These are phyloP conservation scores for Sus cebifrons DNA, from an alignment of 2,797 vertebrate genomes.

Conservation along the genomic window DNA sequence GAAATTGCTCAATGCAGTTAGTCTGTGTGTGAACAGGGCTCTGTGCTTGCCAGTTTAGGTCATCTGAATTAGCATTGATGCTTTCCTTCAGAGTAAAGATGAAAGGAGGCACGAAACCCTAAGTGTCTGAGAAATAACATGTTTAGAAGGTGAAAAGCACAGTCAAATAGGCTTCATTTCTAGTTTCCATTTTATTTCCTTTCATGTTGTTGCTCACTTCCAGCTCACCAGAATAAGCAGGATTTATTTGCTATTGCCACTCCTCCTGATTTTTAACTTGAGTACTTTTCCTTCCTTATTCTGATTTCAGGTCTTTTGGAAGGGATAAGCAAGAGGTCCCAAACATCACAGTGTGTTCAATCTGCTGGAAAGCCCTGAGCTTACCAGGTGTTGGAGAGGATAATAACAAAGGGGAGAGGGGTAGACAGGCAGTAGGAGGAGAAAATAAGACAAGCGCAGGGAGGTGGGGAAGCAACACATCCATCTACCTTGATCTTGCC, in stretches of 20 bases:
- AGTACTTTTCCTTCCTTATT: background rate
- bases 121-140: background rate
- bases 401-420: background rate
- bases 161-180: background rate
- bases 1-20: background rate
- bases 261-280: background rate
- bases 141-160: background rate
- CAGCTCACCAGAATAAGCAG: background rate
- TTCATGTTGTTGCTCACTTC: background rate
- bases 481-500: background rate
- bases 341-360: background rate
- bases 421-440: background rate
- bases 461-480: background rate
- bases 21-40: background rate
- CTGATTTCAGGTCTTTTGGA: slow-evolving; percentile 28
- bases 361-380: background rate
- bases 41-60: background rate
- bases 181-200: background rate
- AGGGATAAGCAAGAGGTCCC: background rate
- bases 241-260: background rate
- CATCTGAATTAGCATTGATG: background rate
- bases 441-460: background rate
- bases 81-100: background rate
- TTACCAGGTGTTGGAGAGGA: background rate
- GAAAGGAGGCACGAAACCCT: background rate